Evolutionary conservation across 1,140 invertebrate genomes (phyloP).

Genomic region (Argopecten irradians): DNA sequence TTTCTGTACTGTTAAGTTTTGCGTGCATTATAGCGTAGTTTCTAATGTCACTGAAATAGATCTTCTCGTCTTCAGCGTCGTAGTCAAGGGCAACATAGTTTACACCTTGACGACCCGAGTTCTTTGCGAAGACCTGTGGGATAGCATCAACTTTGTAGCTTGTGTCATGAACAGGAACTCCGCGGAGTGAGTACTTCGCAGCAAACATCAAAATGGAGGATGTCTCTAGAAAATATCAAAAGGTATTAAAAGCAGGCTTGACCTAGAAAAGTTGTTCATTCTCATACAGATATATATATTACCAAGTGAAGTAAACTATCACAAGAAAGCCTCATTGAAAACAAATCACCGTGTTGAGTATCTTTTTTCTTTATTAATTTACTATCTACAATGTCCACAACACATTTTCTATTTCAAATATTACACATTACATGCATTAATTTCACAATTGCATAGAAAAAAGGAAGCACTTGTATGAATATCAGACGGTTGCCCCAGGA

Average conservation of each 20-base stretch:
- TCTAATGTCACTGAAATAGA: constrained; percentile 98
- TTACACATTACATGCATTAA: no score
- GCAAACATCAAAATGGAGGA: constrained; percentile 89
- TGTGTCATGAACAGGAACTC: constrained; percentile 82
- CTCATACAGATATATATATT: not conserved
- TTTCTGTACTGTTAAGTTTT: constrained; percentile 89
- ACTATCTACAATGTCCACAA: no score
- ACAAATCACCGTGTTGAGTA: no score
- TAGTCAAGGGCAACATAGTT: constrained; percentile 99
- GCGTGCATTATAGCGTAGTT: constrained; percentile 97
- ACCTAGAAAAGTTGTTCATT: not conserved
- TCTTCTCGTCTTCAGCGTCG: constrained; percentile 91
- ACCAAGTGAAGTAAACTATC: not conserved
- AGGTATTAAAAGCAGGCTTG: not conserved
- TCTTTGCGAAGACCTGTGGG: constrained; percentile 76
- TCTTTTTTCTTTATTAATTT: no score
- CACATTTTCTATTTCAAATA: no score
- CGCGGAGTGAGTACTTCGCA: constrained; percentile 97
- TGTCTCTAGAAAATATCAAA: not conserved
- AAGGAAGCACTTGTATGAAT: no score
- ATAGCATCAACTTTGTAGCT: constrained; percentile 89
- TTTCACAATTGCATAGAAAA: no score
- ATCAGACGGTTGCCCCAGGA: no score
- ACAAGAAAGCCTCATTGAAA: no score
- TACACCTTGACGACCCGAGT: constrained; percentile 84